Conservation (phyloP, 2,797 vertebrate genomes). For the Sebastiscus albofasciatus region DNA sequence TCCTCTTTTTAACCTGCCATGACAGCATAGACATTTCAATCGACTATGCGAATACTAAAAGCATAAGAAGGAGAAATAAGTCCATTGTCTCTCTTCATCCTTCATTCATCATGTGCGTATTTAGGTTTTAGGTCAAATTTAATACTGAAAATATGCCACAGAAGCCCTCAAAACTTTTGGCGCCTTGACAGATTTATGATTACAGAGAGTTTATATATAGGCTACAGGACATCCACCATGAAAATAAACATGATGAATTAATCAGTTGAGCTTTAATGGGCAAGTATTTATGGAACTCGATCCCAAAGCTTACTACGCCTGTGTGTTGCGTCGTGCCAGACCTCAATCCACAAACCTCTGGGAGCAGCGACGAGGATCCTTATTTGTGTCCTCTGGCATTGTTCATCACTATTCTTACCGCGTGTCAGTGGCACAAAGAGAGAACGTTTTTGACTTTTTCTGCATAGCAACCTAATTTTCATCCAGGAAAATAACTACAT, state of each 20-base stretch:
- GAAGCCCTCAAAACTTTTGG: conserved; percentile 32
- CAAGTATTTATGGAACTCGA: conserved; percentile 53
- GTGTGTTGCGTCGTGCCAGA: conserved; percentile 37
- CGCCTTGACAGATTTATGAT: conserved; percentile 50
- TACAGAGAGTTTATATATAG: conserved; percentile 43
- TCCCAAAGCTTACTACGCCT: conserved; percentile 19
- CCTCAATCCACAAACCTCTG: conserved; percentile 56
- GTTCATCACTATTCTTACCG: conserved; percentile 23
- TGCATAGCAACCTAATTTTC: conserved; percentile 29
- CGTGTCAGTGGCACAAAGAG: conserved; percentile 26
- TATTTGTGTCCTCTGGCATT: conserved; percentile 37
- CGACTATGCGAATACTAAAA: conserved; percentile 19
- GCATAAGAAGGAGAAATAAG: conserved; percentile 20
- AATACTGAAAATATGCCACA: conserved; percentile 44
- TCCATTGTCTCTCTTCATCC: conserved; percentile 48
- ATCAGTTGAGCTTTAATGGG: conserved; percentile 56
- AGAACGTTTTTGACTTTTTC: not conserved
- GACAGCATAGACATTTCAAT: conserved; percentile 29
- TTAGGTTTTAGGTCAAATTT: conserved; percentile 66
- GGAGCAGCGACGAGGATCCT: conserved; percentile 31
- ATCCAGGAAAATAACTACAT: not conserved
- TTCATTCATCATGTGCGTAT: conserved; percentile 59
- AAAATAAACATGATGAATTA: conserved; percentile 69
- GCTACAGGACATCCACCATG: conserved; percentile 38
- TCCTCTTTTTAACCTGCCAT: conserved; percentile 38